phyloP scores from a whole-genome alignment of 1,140 invertebrate species.

The Eriocheir sinensis region DNA sequence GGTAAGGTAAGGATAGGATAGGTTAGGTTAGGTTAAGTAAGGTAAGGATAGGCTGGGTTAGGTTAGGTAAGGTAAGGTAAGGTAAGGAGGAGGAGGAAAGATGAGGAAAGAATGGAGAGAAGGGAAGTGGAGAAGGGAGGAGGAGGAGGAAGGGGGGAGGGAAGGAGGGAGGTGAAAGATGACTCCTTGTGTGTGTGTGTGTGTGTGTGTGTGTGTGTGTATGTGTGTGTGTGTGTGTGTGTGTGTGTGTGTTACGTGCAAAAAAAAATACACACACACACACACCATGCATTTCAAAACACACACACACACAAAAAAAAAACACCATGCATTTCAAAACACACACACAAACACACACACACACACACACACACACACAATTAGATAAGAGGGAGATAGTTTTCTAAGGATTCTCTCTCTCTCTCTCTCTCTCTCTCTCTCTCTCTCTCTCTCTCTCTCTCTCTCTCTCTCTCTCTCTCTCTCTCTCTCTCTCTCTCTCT shows the following conservation, averaged over 20 bases:
- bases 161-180: slow-evolving; percentile 37
- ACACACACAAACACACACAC: slow-evolving; percentile 40
- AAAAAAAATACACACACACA: not conserved
- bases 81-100: not conserved
- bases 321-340: not conserved
- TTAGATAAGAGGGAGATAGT: not conserved
- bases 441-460: slow-evolving; percentile 8
- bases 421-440: slow-evolving; percentile 32
- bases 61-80: not conserved
- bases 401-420: not conserved
- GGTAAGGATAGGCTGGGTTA: no score
- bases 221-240: slow-evolving; percentile 52
- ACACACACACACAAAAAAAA: not conserved
- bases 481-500: no score
- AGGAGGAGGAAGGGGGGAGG: not conserved
- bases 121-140: slow-evolving; percentile 60
- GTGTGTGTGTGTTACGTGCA: slow-evolving; percentile 33
- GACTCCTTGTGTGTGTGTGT: not conserved
- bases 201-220: slow-evolving; percentile 58
- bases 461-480: not conserved
- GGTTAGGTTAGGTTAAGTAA: not conserved
- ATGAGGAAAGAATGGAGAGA: slow-evolving; percentile 46
- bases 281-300: not conserved
- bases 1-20: not conserved
- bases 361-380: slow-evolving; percentile 11